Conservation (phyloP, 2,797 vertebrate genomes). For the Salarias fasciatus region DNA sequence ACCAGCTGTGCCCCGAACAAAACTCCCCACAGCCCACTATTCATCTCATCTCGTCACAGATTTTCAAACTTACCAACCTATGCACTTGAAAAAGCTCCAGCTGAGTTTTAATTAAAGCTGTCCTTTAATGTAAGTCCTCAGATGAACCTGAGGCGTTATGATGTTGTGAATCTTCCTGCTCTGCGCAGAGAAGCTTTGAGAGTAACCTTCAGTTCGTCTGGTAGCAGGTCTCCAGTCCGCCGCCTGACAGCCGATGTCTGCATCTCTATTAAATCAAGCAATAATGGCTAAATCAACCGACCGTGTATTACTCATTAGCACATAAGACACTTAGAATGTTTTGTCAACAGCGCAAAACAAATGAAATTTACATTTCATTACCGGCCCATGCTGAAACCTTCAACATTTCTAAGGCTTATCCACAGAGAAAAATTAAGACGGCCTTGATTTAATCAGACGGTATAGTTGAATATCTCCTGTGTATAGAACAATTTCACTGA, state of each 20-base stretch:
- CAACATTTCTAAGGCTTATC: neutral
- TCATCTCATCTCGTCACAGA: too few relatives aligned
- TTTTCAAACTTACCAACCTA: too few relatives aligned
- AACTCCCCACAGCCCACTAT: too few relatives aligned
- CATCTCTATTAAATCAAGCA: constrained; percentile 33
- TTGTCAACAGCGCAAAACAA: constrained; percentile 27
- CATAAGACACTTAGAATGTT: constrained; percentile 30
- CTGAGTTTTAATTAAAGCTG: neutral
- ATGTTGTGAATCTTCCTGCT: neutral
- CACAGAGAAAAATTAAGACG: constrained; percentile 14
- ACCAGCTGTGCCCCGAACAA: too few relatives aligned
- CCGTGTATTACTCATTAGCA: constrained; percentile 28
- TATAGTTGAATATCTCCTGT: constrained; percentile 19
- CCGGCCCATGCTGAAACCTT: constrained; percentile 4
- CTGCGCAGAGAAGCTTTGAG: neutral
- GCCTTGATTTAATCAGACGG: constrained; percentile 40
- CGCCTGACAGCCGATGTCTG: constrained; percentile 20
- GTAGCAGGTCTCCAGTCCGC: neutral
- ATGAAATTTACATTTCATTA: constrained; percentile 39
- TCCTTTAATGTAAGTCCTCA: too few relatives aligned
- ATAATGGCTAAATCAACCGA: constrained; percentile 37
- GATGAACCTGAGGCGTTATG: neutral
- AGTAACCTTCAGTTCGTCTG: neutral
- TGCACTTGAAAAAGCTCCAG: too few relatives aligned
- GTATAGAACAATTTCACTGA: constrained; percentile 22